Percentiles rank a stretch among this genome's conserved stretches.
phyloP scores from a whole-genome alignment of 2,888 invertebrate genomes.

The Tromatobia lineatoria region DNA sequence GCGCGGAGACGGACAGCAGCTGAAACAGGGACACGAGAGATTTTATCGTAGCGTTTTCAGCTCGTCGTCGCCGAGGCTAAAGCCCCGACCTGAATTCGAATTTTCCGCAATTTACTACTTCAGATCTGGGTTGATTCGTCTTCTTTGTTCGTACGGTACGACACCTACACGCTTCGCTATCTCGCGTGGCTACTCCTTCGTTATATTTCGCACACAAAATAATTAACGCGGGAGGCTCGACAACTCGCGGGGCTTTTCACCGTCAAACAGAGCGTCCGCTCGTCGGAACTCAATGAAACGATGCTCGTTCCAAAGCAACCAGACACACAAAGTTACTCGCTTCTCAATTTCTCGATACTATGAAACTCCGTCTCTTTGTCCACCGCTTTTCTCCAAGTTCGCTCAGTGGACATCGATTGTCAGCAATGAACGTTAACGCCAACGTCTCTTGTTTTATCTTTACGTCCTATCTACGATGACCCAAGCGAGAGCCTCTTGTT shows the following conservation, averaged over 20 bases:
- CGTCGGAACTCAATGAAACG: slow-evolving; percentile 19
- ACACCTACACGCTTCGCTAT: slow-evolving; percentile 60
- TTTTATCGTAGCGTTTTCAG: slow-evolving; percentile 53
- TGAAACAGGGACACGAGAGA: slow-evolving; percentile 68
- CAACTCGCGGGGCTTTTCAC: background rate
- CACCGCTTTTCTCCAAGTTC: slow-evolving; percentile 56
- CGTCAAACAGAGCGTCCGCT: background rate
- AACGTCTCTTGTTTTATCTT: slow-evolving; percentile 54
- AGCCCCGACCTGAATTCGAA: slow-evolving; percentile 75
- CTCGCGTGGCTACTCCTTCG: slow-evolving; percentile 3
- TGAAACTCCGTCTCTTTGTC: slow-evolving; percentile 65
- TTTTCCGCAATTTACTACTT: slow-evolving; percentile 80
- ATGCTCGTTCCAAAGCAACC: background rate
- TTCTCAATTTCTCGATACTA: slow-evolving; percentile 44
- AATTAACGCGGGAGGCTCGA: slow-evolving; percentile 54
- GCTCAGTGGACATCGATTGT: slow-evolving; percentile 52
- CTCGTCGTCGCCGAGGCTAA: slow-evolving; percentile 59
- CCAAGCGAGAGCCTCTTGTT: slow-evolving; percentile 20
- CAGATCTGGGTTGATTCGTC: slow-evolving; percentile 80
- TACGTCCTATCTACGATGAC: slow-evolving; percentile 47
- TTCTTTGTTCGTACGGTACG: slow-evolving; percentile 52
- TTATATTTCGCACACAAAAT: slow-evolving; percentile 52
- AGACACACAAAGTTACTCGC: background rate
- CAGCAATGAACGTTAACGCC: slow-evolving; percentile 28
- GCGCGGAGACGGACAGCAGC: slow-evolving; percentile 82